These are phyloP conservation scores for Brachionus angularis DNA, from an alignment of 1,140 invertebrate species.

Conservation along the genomic window DNA sequence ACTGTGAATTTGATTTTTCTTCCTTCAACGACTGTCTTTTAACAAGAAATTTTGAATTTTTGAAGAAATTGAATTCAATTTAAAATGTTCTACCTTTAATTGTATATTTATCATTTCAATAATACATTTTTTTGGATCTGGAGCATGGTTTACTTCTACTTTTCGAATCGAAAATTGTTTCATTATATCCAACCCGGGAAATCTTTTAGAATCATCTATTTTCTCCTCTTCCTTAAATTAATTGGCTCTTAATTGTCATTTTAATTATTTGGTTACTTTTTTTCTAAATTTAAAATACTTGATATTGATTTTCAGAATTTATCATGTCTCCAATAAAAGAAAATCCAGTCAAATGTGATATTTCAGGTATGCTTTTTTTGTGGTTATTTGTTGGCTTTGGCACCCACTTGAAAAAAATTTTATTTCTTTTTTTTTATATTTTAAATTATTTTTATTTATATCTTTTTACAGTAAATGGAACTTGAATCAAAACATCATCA, in stretches of 20 bases:
- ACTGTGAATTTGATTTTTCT: not conserved
- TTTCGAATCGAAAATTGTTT: constrained; percentile 50
- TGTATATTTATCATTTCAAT: constrained; percentile 55
- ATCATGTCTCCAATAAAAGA: constrained; percentile 47
- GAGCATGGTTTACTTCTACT: constrained; percentile 34
- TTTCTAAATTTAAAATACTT: constrained; percentile 22
- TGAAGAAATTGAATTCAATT: not conserved
- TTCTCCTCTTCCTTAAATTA: constrained; percentile 41
- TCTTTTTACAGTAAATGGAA: constrained; percentile 52
- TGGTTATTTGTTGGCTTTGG: constrained; percentile 52
- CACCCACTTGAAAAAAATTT: constrained; percentile 50
- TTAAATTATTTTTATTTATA: not conserved
- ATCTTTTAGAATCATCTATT: constrained; percentile 49
- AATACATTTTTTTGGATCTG: constrained; percentile 52
- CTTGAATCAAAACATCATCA: constrained; percentile 50
- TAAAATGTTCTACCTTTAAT: constrained; percentile 49
- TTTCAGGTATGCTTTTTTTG: constrained; percentile 50
- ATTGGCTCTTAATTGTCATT: not conserved
- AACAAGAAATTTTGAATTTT: not conserved
- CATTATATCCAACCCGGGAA: constrained; percentile 52
- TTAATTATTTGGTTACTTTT: not conserved
- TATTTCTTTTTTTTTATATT: not conserved
- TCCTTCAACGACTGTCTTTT: not conserved
- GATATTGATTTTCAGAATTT: constrained; percentile 44
- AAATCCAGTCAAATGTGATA: constrained; percentile 54